Evolutionary conservation across 2,113 vertebrate genomes (phyloP).

Genomic region (Promerops cafer): DNA sequence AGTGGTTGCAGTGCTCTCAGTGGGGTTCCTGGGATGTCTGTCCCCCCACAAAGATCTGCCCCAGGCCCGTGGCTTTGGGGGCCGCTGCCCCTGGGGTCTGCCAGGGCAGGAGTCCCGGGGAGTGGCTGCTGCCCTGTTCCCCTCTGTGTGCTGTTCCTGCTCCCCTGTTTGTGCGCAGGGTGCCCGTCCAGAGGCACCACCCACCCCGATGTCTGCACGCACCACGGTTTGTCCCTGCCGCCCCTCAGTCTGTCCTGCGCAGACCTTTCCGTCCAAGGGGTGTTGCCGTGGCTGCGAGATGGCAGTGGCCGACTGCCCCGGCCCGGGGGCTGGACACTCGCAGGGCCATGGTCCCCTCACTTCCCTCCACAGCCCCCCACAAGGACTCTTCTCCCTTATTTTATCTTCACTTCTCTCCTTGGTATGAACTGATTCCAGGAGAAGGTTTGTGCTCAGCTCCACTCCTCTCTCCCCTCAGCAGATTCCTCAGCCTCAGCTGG

Average conservation of each 20-base stretch:
- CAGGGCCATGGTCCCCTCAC: neutral
- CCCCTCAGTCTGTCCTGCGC: neutral
- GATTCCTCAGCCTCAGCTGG: neutral
- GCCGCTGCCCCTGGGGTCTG: accelerated
- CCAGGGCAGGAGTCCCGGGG: neutral
- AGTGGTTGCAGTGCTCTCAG: accelerated
- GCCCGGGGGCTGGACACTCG: neutral
- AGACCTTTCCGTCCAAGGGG: accelerated
- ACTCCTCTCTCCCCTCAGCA: neutral
- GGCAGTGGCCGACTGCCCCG: neutral
- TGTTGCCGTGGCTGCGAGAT: accelerated
- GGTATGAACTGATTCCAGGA: neutral
- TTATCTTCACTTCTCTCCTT: neutral
- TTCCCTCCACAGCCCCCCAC: neutral
- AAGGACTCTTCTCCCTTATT: neutral
- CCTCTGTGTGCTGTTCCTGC: neutral
- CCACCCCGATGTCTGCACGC: accelerated
- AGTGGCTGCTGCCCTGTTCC: neutral
- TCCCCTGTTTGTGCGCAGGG: accelerated
- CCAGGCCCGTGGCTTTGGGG: neutral
- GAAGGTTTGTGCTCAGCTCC: neutral
- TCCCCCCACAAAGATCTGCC: neutral
- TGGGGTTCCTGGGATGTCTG: neutral
- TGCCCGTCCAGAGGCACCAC: neutral
- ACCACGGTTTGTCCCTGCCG: accelerated